phyloP scores from a whole-genome alignment of 1,140 invertebrate species.

The Aplysia californica region DNA sequence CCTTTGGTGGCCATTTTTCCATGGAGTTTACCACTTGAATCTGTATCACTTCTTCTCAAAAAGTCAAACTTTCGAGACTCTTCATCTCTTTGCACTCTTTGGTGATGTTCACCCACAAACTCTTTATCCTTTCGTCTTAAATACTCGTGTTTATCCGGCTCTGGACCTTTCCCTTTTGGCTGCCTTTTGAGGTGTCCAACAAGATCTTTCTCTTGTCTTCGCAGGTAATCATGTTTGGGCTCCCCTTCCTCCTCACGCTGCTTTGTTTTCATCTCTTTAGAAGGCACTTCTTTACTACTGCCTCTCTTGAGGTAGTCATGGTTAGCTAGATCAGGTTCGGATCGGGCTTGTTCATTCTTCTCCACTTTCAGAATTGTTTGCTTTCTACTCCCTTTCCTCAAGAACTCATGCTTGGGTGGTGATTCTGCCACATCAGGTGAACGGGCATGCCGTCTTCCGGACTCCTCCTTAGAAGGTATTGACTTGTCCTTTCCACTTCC shows the following conservation, averaged over 20 bases:
- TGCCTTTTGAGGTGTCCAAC: neutral
- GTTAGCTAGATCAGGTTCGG: no score
- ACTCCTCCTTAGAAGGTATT: no score
- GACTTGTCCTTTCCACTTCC: constrained; percentile 1
- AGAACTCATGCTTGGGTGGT: neutral
- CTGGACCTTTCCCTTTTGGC: neutral
- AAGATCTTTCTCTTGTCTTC: neutral
- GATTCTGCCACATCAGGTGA: neutral
- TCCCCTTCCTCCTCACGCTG: neutral
- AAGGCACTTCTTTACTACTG: neutral
- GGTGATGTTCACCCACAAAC: no score
- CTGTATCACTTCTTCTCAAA: no score
- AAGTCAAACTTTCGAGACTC: no score
- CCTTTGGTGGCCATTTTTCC: constrained; percentile 8
- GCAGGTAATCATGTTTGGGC: neutral
- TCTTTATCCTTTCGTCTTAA: no score
- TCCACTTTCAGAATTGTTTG: neutral
- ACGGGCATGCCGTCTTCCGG: neutral
- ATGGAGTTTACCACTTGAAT: no score
- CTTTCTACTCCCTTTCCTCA: constrained; percentile 22
- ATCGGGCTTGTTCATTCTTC: no score
- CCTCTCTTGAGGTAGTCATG: constrained; percentile 18
- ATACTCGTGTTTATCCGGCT: no score
- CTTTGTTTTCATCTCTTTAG: neutral
- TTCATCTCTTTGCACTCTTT: no score